Evolutionary conservation across 2,797 vertebrate genomes (phyloP).

Genomic region (Neoniphon sammara): DNA sequence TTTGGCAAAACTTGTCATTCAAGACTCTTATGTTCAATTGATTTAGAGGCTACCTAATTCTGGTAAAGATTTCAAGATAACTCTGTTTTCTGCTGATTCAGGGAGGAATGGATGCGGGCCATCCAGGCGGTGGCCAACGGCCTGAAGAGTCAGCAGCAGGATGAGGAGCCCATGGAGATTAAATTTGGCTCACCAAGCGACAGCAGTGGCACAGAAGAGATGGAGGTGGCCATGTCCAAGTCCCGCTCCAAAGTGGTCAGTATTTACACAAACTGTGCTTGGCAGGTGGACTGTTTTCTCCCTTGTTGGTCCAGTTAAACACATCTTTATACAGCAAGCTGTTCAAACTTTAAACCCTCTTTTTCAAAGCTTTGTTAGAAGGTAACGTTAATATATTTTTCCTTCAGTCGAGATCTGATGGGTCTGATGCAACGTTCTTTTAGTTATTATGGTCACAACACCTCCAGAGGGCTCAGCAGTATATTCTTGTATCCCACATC

Average conservation of each 20-base stretch:
- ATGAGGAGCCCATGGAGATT: constrained; percentile 88
- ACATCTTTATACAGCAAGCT: constrained; percentile 69
- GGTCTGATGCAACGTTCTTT: too few relatives aligned
- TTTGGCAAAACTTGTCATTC: constrained; percentile 1
- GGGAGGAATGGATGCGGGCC: constrained; percentile 94
- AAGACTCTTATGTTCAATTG: constrained; percentile 1
- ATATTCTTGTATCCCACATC: too few relatives aligned
- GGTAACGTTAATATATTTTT: too few relatives aligned
- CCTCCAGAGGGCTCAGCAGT: too few relatives aligned
- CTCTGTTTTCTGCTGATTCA: constrained; percentile 65
- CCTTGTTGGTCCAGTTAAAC: constrained; percentile 60
- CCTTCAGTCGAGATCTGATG: too few relatives aligned
- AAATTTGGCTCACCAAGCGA: constrained; percentile 89
- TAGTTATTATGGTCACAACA: too few relatives aligned
- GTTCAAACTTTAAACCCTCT: constrained; percentile 71
- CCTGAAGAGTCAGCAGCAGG: constrained; percentile 88
- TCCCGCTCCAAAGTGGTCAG: constrained; percentile 92
- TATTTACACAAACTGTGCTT: constrained; percentile 60
- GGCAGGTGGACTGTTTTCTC: constrained; percentile 51
- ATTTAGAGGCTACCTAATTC: constrained; percentile 13
- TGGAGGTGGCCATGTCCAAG: constrained; percentile 90
- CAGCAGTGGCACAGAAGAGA: constrained; percentile 85
- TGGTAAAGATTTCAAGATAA: constrained; percentile 26
- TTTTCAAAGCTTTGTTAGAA: constrained; percentile 66
- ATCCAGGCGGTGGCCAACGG: constrained; percentile 95